Percentiles rank a stretch among this genome's conserved stretches.
These are phyloP conservation scores for Eriosoma lanigerum DNA, from an alignment of 1,140 invertebrate genomes.

Conservation along the genomic window DNA sequence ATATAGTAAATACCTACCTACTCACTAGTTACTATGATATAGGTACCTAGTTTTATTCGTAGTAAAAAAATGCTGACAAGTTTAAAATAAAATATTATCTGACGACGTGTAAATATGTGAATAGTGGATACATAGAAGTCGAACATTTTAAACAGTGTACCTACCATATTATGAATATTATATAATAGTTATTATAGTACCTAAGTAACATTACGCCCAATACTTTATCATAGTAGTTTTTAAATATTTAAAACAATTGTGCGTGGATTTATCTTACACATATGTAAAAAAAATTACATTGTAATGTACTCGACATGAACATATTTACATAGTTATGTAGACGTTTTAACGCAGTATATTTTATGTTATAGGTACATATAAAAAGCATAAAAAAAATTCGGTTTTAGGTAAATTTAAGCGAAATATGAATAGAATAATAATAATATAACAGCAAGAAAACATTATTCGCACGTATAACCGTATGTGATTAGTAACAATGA, in stretches of 20 bases:
- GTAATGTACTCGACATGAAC: background rate
- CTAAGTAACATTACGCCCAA: background rate
- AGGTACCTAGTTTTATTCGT: too few species aligned
- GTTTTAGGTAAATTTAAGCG: too few species aligned
- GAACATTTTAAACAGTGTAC: background rate
- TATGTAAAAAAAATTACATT: background rate
- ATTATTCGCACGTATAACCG: too few species aligned
- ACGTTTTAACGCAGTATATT: too few species aligned
- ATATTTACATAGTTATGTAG: background rate
- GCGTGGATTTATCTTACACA: background rate
- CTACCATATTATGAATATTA: background rate
- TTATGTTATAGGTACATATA: too few species aligned
- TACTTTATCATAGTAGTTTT: background rate
- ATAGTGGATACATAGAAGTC: background rate
- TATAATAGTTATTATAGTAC: background rate
- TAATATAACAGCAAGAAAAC: too few species aligned
- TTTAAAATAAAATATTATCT: background rate
- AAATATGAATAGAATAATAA: too few species aligned
- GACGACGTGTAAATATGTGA: conserved; percentile 9
- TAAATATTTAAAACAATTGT: background rate
- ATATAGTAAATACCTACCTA: too few species aligned
- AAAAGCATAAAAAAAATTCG: too few species aligned
- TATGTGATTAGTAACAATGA: too few species aligned
- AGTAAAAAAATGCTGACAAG: too few species aligned
- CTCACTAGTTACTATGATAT: too few species aligned